These are phyloP conservation scores for Odontomachus brunneus DNA, from an alignment of 1,140 invertebrate genomes.

Conservation along the genomic window DNA sequence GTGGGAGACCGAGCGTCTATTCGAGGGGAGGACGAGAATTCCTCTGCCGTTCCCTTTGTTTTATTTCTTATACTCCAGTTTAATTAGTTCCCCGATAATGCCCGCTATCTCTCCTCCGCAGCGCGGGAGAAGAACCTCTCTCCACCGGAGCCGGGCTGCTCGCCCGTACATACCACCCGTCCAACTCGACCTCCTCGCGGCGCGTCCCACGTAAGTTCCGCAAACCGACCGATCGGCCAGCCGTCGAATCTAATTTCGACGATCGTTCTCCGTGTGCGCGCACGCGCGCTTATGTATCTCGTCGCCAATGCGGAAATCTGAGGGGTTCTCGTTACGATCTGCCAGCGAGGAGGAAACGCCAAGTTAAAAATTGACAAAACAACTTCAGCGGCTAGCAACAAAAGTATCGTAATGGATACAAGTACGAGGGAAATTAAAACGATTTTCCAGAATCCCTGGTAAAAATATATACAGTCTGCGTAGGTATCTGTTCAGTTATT, in stretches of 20 bases:
- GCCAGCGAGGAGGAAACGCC: too few species aligned
- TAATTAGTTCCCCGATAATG: slow-evolving; percentile 84
- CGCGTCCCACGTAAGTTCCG: slow-evolving; percentile 11
- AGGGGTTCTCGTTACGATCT: too few species aligned
- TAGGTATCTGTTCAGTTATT: too few species aligned
- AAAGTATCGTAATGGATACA: too few species aligned
- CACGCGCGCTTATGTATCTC: slow-evolving; percentile 13
- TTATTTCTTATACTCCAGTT: slow-evolving; percentile 83
- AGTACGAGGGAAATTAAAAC: too few species aligned
- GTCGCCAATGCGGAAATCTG: too few species aligned
- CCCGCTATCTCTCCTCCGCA: slow-evolving; percentile 77
- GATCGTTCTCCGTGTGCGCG: slow-evolving; percentile 26
- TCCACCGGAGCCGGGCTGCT: not conserved
- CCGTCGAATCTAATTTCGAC: slow-evolving; percentile 52
- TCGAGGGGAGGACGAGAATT: slow-evolving; percentile 71
- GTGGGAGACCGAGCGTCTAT: slow-evolving; percentile 17
- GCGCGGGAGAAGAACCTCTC: slow-evolving; percentile 67
- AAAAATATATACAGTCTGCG: too few species aligned
- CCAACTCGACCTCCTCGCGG: not conserved
- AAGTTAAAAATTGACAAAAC: too few species aligned
- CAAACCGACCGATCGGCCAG: slow-evolving; percentile 57
- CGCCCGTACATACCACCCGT: slow-evolving; percentile 31
- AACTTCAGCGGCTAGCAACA: too few species aligned
- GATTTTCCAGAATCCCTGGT: too few species aligned
- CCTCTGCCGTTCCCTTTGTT: slow-evolving; percentile 70